These are phyloP conservation scores for Catostylus mosaicus DNA, from an alignment of 30 jellyfish, hydroid and myxozoan species.

Conservation along the genomic window DNA sequence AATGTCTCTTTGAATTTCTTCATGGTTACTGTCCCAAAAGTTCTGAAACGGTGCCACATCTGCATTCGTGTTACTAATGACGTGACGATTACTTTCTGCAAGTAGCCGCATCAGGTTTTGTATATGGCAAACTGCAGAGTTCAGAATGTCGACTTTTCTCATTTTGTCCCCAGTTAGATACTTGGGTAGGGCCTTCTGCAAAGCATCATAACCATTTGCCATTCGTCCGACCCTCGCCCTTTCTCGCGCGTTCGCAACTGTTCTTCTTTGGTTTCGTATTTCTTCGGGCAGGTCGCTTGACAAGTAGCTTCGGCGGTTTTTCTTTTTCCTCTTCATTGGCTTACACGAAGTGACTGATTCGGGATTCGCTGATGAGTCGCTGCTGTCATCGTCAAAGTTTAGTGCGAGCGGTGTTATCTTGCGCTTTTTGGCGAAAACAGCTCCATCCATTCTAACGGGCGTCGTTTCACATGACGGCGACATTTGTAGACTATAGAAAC, in stretches of 20 bases:
- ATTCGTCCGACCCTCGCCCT: slow-evolving; percentile 72
- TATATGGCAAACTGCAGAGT: slow-evolving; percentile 66
- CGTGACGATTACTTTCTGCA: slow-evolving; percentile 1
- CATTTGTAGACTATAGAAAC: background rate
- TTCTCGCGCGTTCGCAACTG: slow-evolving; percentile 73
- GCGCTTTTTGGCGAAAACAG: slow-evolving; percentile 20
- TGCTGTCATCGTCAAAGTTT: slow-evolving; percentile 39
- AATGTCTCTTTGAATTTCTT: background rate
- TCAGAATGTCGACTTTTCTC: slow-evolving; percentile 71
- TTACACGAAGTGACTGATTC: background rate
- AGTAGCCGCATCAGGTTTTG: slow-evolving; percentile 49
- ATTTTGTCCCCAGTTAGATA: slow-evolving; percentile 43
- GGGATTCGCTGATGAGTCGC: slow-evolving; percentile 10
- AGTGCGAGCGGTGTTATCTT: slow-evolving; percentile 54
- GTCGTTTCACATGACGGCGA: slow-evolving; percentile 35
- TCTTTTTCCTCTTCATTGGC: slow-evolving; percentile 16
- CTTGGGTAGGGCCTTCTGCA: slow-evolving; percentile 58
- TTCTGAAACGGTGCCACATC: background rate
- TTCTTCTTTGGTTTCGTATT: slow-evolving; percentile 56
- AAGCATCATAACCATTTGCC: slow-evolving; percentile 69
- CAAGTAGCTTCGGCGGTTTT: slow-evolving; percentile 57
- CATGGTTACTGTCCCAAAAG: background rate
- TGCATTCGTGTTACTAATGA: background rate
- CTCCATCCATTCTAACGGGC: slow-evolving; percentile 34
- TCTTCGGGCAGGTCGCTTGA: slow-evolving; percentile 64